Percentiles rank a stretch among this genome's conserved stretches.
Conservation (phyloP, 1,140 invertebrate species). For the Druon quercuslanigerum region DNA sequence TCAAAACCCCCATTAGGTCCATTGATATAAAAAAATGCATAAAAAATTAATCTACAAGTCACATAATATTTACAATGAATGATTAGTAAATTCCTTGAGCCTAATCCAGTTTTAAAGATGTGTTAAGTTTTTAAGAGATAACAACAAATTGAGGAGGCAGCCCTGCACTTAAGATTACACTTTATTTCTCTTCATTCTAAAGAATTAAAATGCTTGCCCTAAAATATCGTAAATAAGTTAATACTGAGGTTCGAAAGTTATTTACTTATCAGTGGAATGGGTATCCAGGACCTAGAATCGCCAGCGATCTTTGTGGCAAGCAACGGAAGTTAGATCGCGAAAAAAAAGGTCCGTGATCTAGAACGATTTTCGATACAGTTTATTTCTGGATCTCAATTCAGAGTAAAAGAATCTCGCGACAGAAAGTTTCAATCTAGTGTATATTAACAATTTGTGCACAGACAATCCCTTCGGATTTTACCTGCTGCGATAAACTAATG, state of each 20-base stretch:
- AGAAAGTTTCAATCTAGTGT: not conserved
- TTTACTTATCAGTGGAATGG: conserved; percentile 9
- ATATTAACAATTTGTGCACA: conserved; percentile 4
- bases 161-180: conserved; percentile 18
- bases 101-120: not conserved
- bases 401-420: not conserved
- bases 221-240: conserved; percentile 12
- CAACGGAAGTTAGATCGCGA: not conserved
- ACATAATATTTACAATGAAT: too few relatives aligned
- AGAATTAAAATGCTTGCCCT: not conserved
- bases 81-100: too few relatives aligned
- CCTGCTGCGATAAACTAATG: not conserved
- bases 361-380: not conserved
- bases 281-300: not conserved
- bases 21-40: not conserved
- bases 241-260: conserved; percentile 21
- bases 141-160: not conserved
- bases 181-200: not conserved
- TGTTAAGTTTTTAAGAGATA: not conserved
- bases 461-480: not conserved
- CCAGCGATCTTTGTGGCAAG: not conserved
- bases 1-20: not conserved
- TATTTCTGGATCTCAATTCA: not conserved
- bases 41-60: too few relatives aligned
- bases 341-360: not conserved